Conservation (phyloP, 2,888 invertebrate species). For the Ischnura elegans region DNA sequence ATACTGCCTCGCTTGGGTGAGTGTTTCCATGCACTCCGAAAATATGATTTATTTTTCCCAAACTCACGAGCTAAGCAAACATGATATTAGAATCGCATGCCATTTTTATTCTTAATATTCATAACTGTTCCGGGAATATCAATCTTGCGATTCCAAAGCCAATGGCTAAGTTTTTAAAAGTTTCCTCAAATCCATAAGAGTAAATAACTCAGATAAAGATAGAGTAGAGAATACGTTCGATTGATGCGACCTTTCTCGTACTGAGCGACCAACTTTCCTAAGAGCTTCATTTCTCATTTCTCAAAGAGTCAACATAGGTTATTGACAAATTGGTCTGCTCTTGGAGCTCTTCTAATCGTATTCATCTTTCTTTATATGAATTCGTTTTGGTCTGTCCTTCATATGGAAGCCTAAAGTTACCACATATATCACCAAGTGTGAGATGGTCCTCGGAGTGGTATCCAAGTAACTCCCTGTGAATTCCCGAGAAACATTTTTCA, state of each 20-base stretch:
- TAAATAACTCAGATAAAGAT: background rate
- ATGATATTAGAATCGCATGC: background rate
- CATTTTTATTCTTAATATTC: background rate
- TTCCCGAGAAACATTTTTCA: too few species aligned
- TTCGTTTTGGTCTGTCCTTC: too few species aligned
- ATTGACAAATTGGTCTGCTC: background rate
- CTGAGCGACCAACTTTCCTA: background rate
- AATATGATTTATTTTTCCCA: slow-evolving; percentile 5
- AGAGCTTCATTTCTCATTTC: background rate
- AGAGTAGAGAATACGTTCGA: background rate
- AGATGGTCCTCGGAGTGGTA: too few species aligned
- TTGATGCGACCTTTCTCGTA: background rate
- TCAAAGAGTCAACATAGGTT: background rate
- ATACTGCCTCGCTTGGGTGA: background rate
- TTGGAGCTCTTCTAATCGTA: background rate
- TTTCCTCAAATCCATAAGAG: background rate
- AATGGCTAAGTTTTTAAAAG: background rate
- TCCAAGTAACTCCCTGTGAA: too few species aligned
- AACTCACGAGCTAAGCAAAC: background rate
- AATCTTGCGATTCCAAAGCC: background rate
- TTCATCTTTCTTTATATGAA: background rate
- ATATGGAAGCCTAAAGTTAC: too few species aligned
- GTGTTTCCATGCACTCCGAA: background rate
- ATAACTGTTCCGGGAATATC: background rate
- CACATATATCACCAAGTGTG: too few species aligned